Evolutionary conservation across 2,797 vertebrate genomes (phyloP).

Genomic region (Fratercula arctica): DNA sequence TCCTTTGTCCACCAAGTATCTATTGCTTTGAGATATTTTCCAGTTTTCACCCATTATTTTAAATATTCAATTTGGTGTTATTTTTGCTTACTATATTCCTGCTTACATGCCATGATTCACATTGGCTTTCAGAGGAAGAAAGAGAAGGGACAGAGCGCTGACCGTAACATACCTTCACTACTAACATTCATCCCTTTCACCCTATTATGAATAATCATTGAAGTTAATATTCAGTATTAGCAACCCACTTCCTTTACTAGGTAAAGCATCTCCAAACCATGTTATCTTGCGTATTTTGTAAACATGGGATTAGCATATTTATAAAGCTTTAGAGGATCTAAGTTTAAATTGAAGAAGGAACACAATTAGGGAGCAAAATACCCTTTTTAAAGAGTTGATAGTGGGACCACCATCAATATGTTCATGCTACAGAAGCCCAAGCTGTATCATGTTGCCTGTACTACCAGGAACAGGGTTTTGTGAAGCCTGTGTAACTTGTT

Average conservation of each 20-base stretch:
- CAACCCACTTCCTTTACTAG: not conserved
- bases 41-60: not conserved
- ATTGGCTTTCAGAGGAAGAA: not conserved
- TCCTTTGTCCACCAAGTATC: not conserved
- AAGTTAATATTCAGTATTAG: not conserved
- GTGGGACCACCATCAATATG: not conserved
- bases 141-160: not conserved
- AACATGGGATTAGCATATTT: not conserved
- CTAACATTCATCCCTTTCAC: not conserved
- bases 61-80: not conserved
- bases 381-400: not conserved
- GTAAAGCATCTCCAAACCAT: not conserved
- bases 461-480: not conserved
- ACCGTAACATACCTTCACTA: not conserved
- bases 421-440: not conserved
- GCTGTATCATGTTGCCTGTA: not conserved
- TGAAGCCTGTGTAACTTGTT: not conserved
- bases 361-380: not conserved
- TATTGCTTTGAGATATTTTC: not conserved
- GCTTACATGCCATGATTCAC: not conserved
- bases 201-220: not conserved
- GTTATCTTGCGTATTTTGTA: not conserved
- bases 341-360: not conserved
- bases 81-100: not conserved
- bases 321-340: not conserved